A percentile compares a stretch with the other conserved stretches of the same genome.
Evolutionary conservation across 2,113 vertebrate genomes (phyloP).

Genomic region (Cariama cristata): DNA sequence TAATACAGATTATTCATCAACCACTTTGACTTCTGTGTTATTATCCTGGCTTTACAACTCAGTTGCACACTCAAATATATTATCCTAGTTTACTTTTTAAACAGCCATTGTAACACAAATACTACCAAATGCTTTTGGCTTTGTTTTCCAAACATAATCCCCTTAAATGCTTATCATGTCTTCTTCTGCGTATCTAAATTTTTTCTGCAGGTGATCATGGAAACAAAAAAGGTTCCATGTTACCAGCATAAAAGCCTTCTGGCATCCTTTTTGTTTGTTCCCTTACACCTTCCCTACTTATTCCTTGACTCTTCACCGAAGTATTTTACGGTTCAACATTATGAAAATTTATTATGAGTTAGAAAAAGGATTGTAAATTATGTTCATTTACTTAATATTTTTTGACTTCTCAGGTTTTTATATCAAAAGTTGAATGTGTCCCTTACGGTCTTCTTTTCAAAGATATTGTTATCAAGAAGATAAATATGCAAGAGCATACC

Average conservation of each 20-base stretch:
- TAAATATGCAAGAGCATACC: conserved; percentile 52
- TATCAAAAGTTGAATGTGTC: neutral
- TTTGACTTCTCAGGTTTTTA: neutral
- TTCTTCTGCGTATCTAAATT: neutral
- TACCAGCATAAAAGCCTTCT: neutral
- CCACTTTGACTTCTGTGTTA: neutral
- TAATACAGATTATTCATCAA: neutral
- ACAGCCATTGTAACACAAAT: neutral
- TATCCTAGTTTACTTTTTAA: neutral
- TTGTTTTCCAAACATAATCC: neutral
- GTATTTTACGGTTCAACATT: neutral
- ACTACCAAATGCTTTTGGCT: neutral
- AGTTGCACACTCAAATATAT: neutral
- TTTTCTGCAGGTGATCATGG: neutral
- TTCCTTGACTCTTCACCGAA: neutral
- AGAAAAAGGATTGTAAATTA: neutral
- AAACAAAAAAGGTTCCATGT: neutral
- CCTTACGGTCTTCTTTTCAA: neutral
- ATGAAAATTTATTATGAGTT: neutral
- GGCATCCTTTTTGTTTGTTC: neutral
- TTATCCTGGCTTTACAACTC: neutral
- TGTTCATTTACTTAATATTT: neutral
- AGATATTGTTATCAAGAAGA: neutral
- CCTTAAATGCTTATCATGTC: neutral
- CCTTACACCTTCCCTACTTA: neutral